Conservation (phyloP, 2,113 vertebrate species). For the Crotalus tigris region DNA sequence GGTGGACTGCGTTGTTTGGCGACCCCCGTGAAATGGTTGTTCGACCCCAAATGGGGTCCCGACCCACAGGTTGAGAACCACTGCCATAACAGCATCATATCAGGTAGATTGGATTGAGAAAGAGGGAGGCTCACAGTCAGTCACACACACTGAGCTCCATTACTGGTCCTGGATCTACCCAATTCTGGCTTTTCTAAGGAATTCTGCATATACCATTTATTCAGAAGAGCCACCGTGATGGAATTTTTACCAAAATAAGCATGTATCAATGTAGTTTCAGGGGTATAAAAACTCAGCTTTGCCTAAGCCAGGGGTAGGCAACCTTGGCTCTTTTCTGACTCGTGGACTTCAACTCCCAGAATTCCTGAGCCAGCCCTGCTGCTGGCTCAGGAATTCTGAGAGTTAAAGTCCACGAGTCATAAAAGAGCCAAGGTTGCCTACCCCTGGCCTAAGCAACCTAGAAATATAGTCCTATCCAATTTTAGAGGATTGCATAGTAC, state of each 20-base stretch:
- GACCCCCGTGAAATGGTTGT: no score
- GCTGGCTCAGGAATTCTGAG: no score
- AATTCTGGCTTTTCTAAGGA: not conserved
- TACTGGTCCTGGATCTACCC: not conserved
- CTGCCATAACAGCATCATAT: not conserved
- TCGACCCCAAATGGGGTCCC: no score
- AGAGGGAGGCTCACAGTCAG: not conserved
- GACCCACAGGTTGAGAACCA: no score
- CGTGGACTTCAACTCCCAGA: no score
- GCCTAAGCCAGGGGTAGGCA: not conserved
- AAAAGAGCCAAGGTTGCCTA: no score
- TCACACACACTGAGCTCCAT: not conserved
- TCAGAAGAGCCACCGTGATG: not conserved
- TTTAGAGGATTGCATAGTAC: not conserved
- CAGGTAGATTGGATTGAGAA: not conserved
- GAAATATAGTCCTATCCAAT: not conserved
- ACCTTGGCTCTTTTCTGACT: no score
- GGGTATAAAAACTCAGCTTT: not conserved
- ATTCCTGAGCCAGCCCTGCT: no score
- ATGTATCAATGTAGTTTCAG: not conserved
- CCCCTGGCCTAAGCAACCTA: not conserved
- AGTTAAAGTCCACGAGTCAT: no score
- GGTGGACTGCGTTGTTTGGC: no score
- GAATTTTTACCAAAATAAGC: not conserved
- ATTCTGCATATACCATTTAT: not conserved